phyloP scores from a whole-genome alignment of 2,888 invertebrate genomes.

The Ichneumoninae sp. region DNA sequence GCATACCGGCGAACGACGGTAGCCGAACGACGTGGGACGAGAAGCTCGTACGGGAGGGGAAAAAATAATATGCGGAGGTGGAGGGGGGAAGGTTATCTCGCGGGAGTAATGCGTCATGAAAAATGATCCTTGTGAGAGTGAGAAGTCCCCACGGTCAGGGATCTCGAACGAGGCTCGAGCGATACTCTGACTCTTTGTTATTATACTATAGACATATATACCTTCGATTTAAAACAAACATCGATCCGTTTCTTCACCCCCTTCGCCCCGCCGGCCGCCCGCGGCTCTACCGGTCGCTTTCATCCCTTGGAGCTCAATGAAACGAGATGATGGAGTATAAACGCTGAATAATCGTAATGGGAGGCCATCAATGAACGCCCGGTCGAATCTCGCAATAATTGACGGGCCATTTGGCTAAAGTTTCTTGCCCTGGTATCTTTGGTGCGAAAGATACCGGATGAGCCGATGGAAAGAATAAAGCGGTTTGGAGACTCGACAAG shows the following conservation, averaged over 20 bases:
- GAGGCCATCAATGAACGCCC: not conserved
- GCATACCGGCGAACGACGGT: slow-evolving; percentile 61
- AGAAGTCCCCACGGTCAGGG: slow-evolving; percentile 68
- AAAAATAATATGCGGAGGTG: slow-evolving; percentile 52
- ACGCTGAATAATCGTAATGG: slow-evolving; percentile 2
- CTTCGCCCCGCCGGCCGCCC: not conserved
- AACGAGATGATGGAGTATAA: slow-evolving; percentile 10
- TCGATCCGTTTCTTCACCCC: slow-evolving; percentile 64
- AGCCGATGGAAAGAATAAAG: not conserved
- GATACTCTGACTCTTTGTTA: slow-evolving; percentile 49
- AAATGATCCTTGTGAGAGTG: slow-evolving; percentile 81
- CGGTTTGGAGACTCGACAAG: not conserved
- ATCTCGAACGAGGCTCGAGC: slow-evolving; percentile 63
- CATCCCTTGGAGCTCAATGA: not conserved
- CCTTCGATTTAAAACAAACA: slow-evolving; percentile 75
- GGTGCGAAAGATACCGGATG: not conserved
- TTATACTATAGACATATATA: slow-evolving; percentile 33
- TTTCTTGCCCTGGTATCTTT: not conserved
- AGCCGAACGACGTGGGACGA: slow-evolving; percentile 51
- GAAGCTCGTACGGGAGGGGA: slow-evolving; percentile 16
- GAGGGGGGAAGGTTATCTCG: slow-evolving; percentile 74
- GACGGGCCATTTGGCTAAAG: not conserved
- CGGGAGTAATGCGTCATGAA: slow-evolving; percentile 76
- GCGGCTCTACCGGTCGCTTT: not conserved
- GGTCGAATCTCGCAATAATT: slow-evolving; percentile 1